phyloP scores from a whole-genome alignment of 2,888 invertebrate genomes.

The Eurytoma adleriae region DNA sequence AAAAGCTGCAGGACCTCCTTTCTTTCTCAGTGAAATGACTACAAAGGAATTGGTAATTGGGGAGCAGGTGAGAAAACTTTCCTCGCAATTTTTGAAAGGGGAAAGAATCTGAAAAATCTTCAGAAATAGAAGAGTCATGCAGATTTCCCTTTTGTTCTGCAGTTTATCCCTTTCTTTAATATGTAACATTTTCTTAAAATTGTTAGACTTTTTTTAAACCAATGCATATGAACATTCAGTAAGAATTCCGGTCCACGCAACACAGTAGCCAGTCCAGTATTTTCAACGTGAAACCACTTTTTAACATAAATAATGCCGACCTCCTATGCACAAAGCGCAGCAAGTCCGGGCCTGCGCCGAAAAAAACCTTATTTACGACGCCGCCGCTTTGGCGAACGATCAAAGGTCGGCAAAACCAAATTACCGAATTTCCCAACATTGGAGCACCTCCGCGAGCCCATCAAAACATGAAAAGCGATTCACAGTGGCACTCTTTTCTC shows the following conservation, averaged over 20 bases:
- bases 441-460: slow-evolving; percentile 19
- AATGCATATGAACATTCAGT: too few relatives aligned
- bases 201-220: too few relatives aligned
- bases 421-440: slow-evolving; percentile 54
- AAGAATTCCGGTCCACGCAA: too few relatives aligned
- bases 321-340: background rate
- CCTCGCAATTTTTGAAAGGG: slow-evolving; percentile 15
- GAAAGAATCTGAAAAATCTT: background rate
- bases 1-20: slow-evolving; percentile 20
- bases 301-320: slow-evolving; percentile 37
- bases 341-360: background rate
- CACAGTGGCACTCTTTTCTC: slow-evolving; percentile 23
- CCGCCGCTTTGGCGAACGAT: slow-evolving; percentile 36
- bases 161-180: too few relatives aligned
- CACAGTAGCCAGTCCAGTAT: too few relatives aligned
- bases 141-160: background rate
- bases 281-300: background rate
- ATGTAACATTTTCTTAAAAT: too few relatives aligned
- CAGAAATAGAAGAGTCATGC: background rate
- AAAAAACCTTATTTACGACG: slow-evolving; percentile 41
- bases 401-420: slow-evolving; percentile 55
- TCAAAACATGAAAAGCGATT: slow-evolving; percentile 49
- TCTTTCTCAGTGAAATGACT: slow-evolving; percentile 7
- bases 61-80: slow-evolving; percentile 47
- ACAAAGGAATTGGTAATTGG: slow-evolving; percentile 29